A percentile compares a stretch with the other conserved stretches of the same genome.
phyloP scores from a whole-genome alignment of 2,797 vertebrate species.

The Triplophysa yarkandensis region DNA sequence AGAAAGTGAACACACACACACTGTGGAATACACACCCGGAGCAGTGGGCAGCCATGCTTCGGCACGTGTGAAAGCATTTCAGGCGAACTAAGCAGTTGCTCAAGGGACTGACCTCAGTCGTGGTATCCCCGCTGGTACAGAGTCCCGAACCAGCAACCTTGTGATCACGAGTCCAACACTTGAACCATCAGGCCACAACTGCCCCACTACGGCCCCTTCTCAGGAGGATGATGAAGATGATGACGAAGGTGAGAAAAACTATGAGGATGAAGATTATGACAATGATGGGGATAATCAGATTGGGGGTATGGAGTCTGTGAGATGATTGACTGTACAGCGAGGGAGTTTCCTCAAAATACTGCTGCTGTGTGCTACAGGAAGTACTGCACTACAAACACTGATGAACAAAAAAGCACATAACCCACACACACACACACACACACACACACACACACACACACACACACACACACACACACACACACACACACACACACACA shows the following conservation, averaged over 20 bases:
- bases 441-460: slow-evolving; percentile 52
- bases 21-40: too few relatives aligned
- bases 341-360: slow-evolving; percentile 2
- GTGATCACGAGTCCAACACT: too few relatives aligned
- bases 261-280: not conserved
- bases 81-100: too few relatives aligned
- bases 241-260: not conserved
- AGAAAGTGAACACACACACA: too few relatives aligned
- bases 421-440: not conserved
- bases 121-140: too few relatives aligned
- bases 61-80: too few relatives aligned
- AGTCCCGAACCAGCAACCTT: too few relatives aligned
- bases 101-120: too few relatives aligned
- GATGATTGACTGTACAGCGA: not conserved
- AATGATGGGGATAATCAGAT: too few relatives aligned
- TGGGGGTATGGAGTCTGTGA: not conserved
- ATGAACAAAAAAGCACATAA: not conserved
- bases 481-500: slow-evolving; percentile 21
- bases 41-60: too few relatives aligned
- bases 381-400: not conserved
- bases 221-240: not conserved
- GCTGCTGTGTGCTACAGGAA: slow-evolving; percentile 16
- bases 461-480: slow-evolving; percentile 43
- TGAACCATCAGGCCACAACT: too few relatives aligned
- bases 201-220: too few relatives aligned